Conservation (phyloP, 1,140 invertebrate species). For the Harpegnathos saltator region DNA sequence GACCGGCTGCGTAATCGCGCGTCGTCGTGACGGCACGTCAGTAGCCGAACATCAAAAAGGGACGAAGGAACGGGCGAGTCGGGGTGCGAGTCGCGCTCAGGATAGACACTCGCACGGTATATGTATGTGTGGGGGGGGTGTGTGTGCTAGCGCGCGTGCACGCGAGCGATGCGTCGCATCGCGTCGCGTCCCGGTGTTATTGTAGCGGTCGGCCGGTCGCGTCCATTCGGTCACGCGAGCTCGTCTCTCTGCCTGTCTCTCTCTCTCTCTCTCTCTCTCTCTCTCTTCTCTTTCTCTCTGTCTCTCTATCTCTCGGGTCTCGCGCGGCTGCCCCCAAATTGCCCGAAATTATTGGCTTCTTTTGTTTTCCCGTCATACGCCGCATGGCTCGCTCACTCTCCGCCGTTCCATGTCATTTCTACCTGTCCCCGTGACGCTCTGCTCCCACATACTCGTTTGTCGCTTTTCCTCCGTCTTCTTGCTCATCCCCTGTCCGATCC, state of each 20-base stretch:
- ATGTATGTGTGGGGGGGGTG: too few relatives aligned
- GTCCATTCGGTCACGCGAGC: constrained; percentile 79
- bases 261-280: not conserved
- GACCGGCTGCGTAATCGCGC: constrained; percentile 38
- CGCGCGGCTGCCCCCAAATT: constrained; percentile 85
- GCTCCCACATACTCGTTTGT: constrained; percentile 69
- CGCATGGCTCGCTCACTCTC: constrained; percentile 73
- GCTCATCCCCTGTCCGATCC: not conserved
- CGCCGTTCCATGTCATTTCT: constrained; percentile 82
- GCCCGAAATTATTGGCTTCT: constrained; percentile 85
- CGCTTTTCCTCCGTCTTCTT: constrained; percentile 51
- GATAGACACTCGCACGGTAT: constrained; percentile 78
- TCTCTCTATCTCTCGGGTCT: constrained; percentile 75
- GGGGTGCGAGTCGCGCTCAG: constrained; percentile 14
- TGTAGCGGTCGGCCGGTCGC: constrained; percentile 44
- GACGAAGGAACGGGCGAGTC: constrained; percentile 1
- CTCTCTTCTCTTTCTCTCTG: not conserved
- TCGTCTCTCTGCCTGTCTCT: constrained; percentile 1
- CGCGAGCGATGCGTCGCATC: constrained; percentile 64
- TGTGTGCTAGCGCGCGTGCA: too few relatives aligned
- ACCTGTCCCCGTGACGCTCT: constrained; percentile 74
- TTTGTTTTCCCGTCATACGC: constrained; percentile 85
- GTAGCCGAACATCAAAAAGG: not conserved
- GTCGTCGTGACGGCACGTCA: constrained; percentile 1
- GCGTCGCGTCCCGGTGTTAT: constrained; percentile 29